Evolutionary conservation across 2,888 invertebrate species (phyloP), one percentile per base, ranked within the genome.

Genomic region (Sphinx pinastri): DNA sequence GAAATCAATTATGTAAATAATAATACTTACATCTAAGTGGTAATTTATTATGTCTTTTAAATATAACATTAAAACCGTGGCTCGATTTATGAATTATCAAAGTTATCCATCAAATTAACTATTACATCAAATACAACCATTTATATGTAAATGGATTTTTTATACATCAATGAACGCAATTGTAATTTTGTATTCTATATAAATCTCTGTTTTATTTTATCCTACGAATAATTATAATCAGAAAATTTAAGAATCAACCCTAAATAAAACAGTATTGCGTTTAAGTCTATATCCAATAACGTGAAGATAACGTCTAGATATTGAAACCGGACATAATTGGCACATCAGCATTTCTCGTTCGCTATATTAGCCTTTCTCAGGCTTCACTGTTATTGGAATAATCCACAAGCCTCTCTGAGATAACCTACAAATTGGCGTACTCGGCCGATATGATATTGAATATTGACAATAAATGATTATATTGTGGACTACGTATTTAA

Each of bases 311-410:
- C 19, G 12, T 14, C 7, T 47, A 47, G 19, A 63, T 63, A 63
- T 60, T 49, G 63, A 63, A 63, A 19, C 63, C 47, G 19, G 8
- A 49, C 45, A 19, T 49, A 63, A 5, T 63, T 49, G 47, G 19
- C 13, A 63, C 49, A 49, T 63, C 63, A 63, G 63, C 63, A 49
- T 13, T 63, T 63, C 47, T 60, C 10, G n/a, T 63, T 38, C 38
- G 38, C 63, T 49, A 49, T 63, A 63, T 63, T 63, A 63, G 63
- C 47, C 63, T 63, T 63, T 63, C 47, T 49, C 49, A 25, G 63
- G 47, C 63, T 63, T 49, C 49, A 16, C 63, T 47, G 49, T 47
- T 63, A 63, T 63, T 63, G 49, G 63, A 63, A 63, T 63, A 63
- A 63, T 19, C 63, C 63, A 47, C 63, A 19, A 63, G 63, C 47